A percentile compares a stretch with the other conserved stretches of the same genome.
phyloP scores from a whole-genome alignment of 2,888 invertebrate species.

The Camptogramma bilineatum region DNA sequence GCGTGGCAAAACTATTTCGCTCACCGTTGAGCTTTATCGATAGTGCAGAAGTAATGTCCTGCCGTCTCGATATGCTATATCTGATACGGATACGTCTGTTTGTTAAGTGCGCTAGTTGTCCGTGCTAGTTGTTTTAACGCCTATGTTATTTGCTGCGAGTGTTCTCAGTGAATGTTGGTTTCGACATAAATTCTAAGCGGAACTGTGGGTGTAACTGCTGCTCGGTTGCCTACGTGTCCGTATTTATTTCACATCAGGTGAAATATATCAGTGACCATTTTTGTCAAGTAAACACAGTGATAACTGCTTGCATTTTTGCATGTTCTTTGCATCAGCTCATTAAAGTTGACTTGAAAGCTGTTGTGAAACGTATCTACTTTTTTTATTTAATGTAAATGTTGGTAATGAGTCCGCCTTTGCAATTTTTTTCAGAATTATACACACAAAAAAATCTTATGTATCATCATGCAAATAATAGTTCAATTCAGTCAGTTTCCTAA shows the following conservation, averaged over 20 bases:
- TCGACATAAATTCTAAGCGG: slow-evolving; percentile 82
- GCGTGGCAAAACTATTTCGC: slow-evolving; percentile 82
- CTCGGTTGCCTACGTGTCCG: slow-evolving; percentile 71
- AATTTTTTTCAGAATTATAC: too few relatives aligned
- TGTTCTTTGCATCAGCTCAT: slow-evolving; percentile 13
- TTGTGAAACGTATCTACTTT: neutral
- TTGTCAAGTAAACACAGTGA: slow-evolving; percentile 58
- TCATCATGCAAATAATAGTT: too few relatives aligned
- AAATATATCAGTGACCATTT: slow-evolving; percentile 69
- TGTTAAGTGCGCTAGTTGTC: slow-evolving; percentile 84
- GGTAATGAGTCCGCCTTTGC: too few relatives aligned
- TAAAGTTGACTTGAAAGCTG: neutral
- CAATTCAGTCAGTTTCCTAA: too few relatives aligned
- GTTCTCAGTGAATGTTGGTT: slow-evolving; percentile 81
- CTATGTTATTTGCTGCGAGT: slow-evolving; percentile 82
- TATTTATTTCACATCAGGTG: slow-evolving; percentile 74
- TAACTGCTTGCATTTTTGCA: slow-evolving; percentile 44
- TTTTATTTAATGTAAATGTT: neutral
- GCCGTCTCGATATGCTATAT: slow-evolving; percentile 81
- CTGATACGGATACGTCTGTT: slow-evolving; percentile 85
- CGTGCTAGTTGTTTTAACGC: slow-evolving; percentile 83
- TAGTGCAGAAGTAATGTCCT: slow-evolving; percentile 82
- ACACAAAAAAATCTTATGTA: too few relatives aligned
- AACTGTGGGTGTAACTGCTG: slow-evolving; percentile 83
- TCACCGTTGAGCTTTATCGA: slow-evolving; percentile 85